phyloP scores from a whole-genome alignment of 2,888 invertebrate species.

The Heteromurus nitidus region DNA sequence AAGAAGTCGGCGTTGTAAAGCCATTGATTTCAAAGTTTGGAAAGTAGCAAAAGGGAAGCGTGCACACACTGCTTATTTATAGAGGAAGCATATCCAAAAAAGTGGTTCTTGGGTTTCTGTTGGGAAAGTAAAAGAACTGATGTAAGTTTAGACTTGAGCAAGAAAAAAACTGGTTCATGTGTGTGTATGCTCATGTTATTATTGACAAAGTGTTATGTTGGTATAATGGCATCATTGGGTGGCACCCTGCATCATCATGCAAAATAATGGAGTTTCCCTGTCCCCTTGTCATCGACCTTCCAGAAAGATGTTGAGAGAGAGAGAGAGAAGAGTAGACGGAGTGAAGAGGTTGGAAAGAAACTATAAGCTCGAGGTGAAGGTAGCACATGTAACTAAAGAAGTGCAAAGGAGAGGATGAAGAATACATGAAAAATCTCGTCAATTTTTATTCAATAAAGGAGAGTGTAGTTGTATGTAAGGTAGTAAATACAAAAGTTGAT shows the following conservation, averaged over 20 bases:
- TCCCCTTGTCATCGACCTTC: slow-evolving; percentile 45
- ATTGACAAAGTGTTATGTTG: slow-evolving; percentile 23
- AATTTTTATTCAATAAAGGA: slow-evolving; percentile 24
- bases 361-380: not conserved
- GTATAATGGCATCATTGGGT: slow-evolving; percentile 9
- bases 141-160: too few species aligned
- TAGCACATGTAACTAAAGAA: not conserved
- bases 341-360: not conserved
- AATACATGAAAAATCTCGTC: slow-evolving; percentile 24
- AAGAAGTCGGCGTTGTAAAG: too few species aligned
- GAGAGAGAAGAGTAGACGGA: not conserved
- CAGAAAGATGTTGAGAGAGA: not conserved
- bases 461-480: too few species aligned
- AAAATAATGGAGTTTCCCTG: slow-evolving; percentile 56
- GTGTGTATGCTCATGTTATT: not conserved
- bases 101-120: too few species aligned
- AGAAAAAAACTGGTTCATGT: too few species aligned
- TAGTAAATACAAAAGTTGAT: slow-evolving; percentile 2
- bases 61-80: too few species aligned
- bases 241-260: slow-evolving; percentile 34
- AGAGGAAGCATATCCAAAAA: too few species aligned
- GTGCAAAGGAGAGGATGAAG: not conserved
- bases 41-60: too few species aligned
- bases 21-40: too few species aligned
- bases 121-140: too few species aligned